Percentiles rank a stretch among this genome's conserved stretches.
Conservation (phyloP, 1,140 invertebrate species). For the Ridgeia piscesae region DNA sequence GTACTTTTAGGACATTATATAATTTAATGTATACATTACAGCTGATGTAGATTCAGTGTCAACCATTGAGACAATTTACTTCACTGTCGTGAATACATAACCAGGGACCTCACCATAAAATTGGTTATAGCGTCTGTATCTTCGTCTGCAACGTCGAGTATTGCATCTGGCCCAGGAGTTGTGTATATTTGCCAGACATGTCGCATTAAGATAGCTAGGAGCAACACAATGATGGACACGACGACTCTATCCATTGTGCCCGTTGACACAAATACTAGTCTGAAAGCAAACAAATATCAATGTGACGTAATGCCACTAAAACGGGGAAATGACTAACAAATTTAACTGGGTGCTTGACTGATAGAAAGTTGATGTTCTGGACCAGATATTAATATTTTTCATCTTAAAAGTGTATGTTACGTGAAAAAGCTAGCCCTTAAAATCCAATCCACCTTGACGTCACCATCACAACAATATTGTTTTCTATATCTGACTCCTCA, state of each 20-base stretch:
- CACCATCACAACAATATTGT: too few relatives aligned
- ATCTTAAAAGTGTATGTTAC: too few relatives aligned
- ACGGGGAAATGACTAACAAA: not conserved
- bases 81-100: not conserved
- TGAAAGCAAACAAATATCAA: not conserved
- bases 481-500: too few relatives aligned
- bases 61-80: not conserved
- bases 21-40: not conserved
- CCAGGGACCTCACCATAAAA: not conserved
- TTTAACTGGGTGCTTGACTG: too few relatives aligned
- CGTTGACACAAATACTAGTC: not conserved
- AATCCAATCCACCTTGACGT: too few relatives aligned
- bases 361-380: not conserved
- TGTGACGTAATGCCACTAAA: not conserved
- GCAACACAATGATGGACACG: not conserved
- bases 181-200: not conserved
- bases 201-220: not conserved
- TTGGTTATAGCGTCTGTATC: not conserved
- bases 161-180: not conserved
- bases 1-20: too few relatives aligned
- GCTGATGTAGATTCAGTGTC: not conserved
- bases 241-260: not conserved
- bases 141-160: not conserved
- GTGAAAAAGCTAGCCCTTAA: too few relatives aligned
- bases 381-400: not conserved